Base-by-base conservation (phyloP, 2,113 vertebrate genomes). In the Esox niger region DNA sequence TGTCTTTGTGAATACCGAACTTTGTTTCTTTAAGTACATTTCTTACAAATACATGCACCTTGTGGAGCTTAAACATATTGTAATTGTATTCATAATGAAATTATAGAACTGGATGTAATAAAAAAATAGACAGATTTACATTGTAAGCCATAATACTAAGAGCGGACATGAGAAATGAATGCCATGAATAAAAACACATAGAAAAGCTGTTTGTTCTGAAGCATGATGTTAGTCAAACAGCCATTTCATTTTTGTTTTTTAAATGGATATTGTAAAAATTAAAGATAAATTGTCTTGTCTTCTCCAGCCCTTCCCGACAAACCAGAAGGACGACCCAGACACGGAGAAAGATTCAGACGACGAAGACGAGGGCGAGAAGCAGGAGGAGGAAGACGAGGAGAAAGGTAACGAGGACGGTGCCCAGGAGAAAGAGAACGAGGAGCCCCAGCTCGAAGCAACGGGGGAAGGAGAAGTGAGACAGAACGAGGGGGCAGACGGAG, bases 241-340 rank as follows among this genome's bases (percentile, higher is more conserved):
- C 17, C 56, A 21, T 11, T 9, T 4, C 47, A n/a, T 49, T 15
- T 21, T 21, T n/a, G n/a, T 49, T 6, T 21, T 21, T n/a, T 49
- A 20, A 49, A 49, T 49, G 6, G 13, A 49, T 26, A 57, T 57
- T 13, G 17, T 54, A n/a, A 57, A 27, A 58, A 27, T 26, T 8
- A 38, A 4, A 13, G 35, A 13, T 38, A 38, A 15, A 27, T 11
- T 49, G 47, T 52, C 20, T 46, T 78, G 21, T 63, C 13, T 43
- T 70, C 35, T 29, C 49, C 61, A 88, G 83, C 93, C 90, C 70
- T 90, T 89, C 0, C 93, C 93, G 85, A 93, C 91, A 79, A 94
- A 96, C 77, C 92, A 78, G 62, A 91, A 89, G 55, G 85, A 84
- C 27, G 66, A 61, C 33, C 29, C n/a, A 15, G 76, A 76, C 54